Evolutionary conservation across 2,797 vertebrate genomes (phyloP), one percentile per base, ranked within the genome.

Genomic region (Acestrorhynchus altus): DNA sequence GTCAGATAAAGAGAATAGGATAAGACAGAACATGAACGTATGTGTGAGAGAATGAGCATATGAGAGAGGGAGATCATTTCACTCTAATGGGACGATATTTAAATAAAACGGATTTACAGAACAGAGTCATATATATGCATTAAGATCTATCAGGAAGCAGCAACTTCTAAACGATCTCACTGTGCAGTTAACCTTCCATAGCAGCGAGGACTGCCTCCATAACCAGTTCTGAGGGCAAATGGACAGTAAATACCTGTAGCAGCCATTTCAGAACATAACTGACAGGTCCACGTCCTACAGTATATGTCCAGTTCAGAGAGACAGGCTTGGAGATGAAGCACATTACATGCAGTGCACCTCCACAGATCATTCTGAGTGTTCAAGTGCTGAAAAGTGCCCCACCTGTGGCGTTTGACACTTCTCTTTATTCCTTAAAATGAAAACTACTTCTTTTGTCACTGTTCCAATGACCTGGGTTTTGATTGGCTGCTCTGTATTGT

Each of bases 301-400:
- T 42, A 57, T 26, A 66, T 39, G 60, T 42, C 18, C 39, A 39
- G 59, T 61, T 61, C 31, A 9, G 59, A 28, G 39, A n/a, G 31
- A 31, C 15, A 10, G 22, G 12, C 12, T 16, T 7, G 16, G 10
- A 49, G 31, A 22, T 15, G 51, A 31, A 63, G 57, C 49, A 26
- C 39, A 59, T 73, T 49, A 75, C 24, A 66, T 56, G 46, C 54
- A 65, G 22, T 63, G 69, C 54, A 59, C 54, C 57, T 59, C 16
- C 8, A 16, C 18, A 24, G 13, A 59, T 26, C 26, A 59, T 28
- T 57, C 16, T n/a, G n/a, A n/a, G n/a, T n/a, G n/a, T n/a, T n/a
- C 44, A 46, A 46, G 13, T 42, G 40, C 40, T 42, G n/a, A n/a
- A n/a, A n/a, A n/a, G n/a, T n/a, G n/a, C n/a, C n/a, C n/a, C n/a